phyloP scores from a whole-genome alignment of 1,140 invertebrate genomes.

The Temnothorax curvispinosus region DNA sequence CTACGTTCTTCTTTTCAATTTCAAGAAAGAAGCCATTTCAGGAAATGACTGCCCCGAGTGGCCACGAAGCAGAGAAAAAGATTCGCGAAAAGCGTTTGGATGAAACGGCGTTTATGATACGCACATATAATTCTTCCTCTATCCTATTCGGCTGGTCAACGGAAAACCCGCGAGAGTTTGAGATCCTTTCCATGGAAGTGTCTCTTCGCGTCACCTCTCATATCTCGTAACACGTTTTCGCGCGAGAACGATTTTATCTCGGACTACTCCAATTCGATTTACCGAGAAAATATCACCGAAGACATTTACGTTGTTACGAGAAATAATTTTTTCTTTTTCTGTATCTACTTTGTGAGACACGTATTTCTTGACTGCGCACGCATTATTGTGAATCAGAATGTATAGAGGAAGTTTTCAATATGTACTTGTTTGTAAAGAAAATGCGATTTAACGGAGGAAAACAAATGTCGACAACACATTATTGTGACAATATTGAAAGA shows the following conservation, averaged over 20 bases:
- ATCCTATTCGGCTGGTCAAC: not conserved
- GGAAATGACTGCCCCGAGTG: not conserved
- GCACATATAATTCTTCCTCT: not conserved
- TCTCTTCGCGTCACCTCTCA: not conserved
- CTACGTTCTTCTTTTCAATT: conserved; percentile 16
- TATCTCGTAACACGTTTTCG: not conserved
- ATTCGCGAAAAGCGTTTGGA: not conserved
- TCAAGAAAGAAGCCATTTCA: not conserved
- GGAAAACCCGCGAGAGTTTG: not conserved
- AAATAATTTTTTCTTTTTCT: not conserved
- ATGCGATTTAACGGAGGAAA: not conserved
- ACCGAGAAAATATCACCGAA: not conserved
- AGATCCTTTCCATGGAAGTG: not conserved
- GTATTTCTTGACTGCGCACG: not conserved
- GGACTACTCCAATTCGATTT: conserved; percentile 25
- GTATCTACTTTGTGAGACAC: not conserved
- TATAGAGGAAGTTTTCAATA: not conserved
- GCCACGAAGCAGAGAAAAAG: not conserved
- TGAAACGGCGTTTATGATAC: not conserved
- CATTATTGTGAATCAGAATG: not conserved
- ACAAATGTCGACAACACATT: not conserved
- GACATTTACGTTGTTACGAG: not conserved
- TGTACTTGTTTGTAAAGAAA: not conserved
- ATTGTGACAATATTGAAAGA: not conserved
- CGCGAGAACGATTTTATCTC: conserved; percentile 28